phyloP scores from a whole-genome alignment of 2,797 vertebrate genomes.

The Vultur gryphus region DNA sequence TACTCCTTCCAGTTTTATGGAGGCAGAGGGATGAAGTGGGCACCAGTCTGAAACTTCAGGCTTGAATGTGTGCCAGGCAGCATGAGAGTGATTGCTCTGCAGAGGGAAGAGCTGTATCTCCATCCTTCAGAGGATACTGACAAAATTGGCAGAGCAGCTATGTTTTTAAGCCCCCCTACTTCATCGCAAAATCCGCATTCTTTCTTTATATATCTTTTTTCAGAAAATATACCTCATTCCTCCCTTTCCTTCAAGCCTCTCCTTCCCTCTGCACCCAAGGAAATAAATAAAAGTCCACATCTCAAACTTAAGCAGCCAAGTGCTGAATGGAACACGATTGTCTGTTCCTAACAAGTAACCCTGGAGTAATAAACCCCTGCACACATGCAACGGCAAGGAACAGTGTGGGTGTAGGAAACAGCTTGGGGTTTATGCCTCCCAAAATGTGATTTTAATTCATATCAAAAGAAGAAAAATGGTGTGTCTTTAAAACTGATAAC shows the following conservation, averaged over 20 bases:
- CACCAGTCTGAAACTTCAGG: slow-evolving; percentile 24
- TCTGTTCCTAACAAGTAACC: background rate
- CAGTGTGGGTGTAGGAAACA: background rate
- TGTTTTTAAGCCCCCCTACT: slow-evolving; percentile 7
- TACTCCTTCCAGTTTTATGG: slow-evolving; percentile 47
- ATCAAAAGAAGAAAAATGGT: background rate
- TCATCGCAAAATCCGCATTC: slow-evolving; percentile 1
- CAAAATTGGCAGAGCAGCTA: background rate
- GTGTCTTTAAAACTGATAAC: background rate
- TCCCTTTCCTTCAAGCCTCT: background rate
- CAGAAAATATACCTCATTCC: background rate
- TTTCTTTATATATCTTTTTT: background rate
- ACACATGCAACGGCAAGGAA: background rate
- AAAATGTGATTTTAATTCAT: background rate
- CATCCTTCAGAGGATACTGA: slow-evolving; percentile 14
- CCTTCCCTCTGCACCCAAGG: background rate
- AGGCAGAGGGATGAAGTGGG: slow-evolving; percentile 46
- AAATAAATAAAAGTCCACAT: background rate
- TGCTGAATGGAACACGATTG: background rate
- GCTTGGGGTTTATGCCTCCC: background rate
- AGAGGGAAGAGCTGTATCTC: slow-evolving; percentile 28
- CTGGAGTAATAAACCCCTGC: slow-evolving; percentile 20
- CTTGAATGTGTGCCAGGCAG: slow-evolving; percentile 34
- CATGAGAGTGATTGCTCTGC: slow-evolving; percentile 41
- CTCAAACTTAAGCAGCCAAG: background rate